Base-by-base conservation (phyloP, 2,888 invertebrate genomes). In the Charanyca ferruginea region DNA sequence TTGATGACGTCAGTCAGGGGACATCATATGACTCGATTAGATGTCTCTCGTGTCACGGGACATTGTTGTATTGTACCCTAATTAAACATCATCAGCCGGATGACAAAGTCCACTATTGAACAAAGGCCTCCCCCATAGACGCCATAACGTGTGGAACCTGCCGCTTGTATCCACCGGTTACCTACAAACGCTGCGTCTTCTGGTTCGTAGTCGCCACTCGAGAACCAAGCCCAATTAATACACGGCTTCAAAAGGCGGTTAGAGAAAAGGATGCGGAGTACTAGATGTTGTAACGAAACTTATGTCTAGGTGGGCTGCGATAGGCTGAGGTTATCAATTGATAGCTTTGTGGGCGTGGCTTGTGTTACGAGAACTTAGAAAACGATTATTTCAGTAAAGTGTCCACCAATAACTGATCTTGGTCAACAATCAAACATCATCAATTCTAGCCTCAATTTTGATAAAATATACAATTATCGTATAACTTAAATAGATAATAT, bases 281-380 rank as follows among this genome's bases (percentile, higher is more conserved):
- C 11, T 3, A 11, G 11, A n/a, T n/a, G 28, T 57, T 32, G n/a
- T 16, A 4, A 13, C 11, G 11, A 20, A 22, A 48, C 20, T 55
- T 28, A 8, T 9, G 20, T 25, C n/a, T 13, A 23, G 9, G 42
- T 9, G 32, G 13, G 18, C 9, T 23, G 18, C 32, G 44, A 45
- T 25, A 23, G n/a, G 6, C 11, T 20, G 11, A 35, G 7, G 11
- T 45, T 9, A 20, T 25, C 23, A 8, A 23, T 45, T 13, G 3
- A n/a, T 38, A 61, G 32, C 23, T 35, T n/a, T 23, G 9, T 25
- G 20, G 44, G 20, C 9, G 45, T 45, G 20, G n/a, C 16, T 23
- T 44, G n/a, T 59, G 16, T 20, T 38, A 58, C 23, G 59, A 25
- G 0, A 62, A 35, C 9, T 60, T 25, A 11, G 16, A n/a, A 7